Percentiles rank a stretch among this genome's conserved stretches.
Conservation (phyloP, 2,888 invertebrate genomes). For the Loripinus fragilis region DNA sequence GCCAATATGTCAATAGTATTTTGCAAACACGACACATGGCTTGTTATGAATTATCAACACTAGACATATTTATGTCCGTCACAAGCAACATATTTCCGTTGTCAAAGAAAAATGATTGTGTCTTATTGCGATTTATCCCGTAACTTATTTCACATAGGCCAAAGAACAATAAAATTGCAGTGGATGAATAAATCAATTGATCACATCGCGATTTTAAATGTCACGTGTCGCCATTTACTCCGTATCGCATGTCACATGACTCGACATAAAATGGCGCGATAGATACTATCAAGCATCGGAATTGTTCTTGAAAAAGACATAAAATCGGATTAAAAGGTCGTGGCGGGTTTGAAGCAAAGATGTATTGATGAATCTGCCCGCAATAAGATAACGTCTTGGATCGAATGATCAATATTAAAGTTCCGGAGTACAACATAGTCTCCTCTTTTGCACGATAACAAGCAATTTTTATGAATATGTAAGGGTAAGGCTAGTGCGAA, state of each 20-base stretch:
- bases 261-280: constrained; percentile 12
- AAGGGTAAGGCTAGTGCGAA: too few species aligned
- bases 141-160: not conserved
- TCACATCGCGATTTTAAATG: constrained; percentile 14
- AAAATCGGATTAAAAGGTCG: constrained; percentile 20
- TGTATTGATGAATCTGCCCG: not conserved
- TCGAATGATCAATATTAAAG: not conserved
- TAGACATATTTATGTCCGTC: not conserved
- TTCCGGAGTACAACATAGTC: not conserved
- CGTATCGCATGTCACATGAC: constrained; percentile 33
- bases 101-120: not conserved
- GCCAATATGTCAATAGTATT: constrained; percentile 7
- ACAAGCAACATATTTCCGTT: not conserved
- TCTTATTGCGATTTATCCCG: not conserved
- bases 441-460: not conserved
- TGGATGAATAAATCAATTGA: constrained; percentile 23
- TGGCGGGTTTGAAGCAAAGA: constrained; percentile 6
- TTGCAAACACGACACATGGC: not conserved
- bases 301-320: not conserved
- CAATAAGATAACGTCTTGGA: not conserved
- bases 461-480: too few species aligned
- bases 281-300: constrained; percentile 1
- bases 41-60: not conserved
- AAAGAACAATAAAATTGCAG: constrained; percentile 10
- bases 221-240: constrained; percentile 26